Evolutionary conservation across 2,797 vertebrate species (phyloP), one percentile per base, ranked within the genome.

Genomic region (Tarsius wallacei): DNA sequence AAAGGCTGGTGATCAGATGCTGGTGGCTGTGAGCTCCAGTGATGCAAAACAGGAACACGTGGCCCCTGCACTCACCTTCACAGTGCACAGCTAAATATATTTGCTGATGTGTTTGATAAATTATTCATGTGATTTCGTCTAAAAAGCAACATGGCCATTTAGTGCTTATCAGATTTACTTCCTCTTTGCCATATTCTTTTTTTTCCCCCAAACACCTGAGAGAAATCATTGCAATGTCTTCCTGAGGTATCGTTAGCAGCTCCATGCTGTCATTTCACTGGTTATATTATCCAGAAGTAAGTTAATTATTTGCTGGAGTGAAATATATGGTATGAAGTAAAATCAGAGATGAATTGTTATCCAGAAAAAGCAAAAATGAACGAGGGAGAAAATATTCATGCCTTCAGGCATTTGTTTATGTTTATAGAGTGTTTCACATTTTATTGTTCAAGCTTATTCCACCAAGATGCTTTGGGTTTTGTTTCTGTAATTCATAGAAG

Each of bases 291-390:
- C 83, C 90, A 97, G 76, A 97, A 95, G 90, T 94, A 97, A 97
- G 76, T 96, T 98, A 98, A 98, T 98, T 98, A 98, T 96, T 97
- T 92, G 82, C 63, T 93, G 19, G 36, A 77, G 96, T 96, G 90
- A 95, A 98, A 98, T 91, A 84, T 96, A 96, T 94, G 28, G 11
- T 53, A 49, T 76, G 33, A 86, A 97, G 81, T 91, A 94, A 98
- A 98, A 42, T 70, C 78, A 93, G 2, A 17, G 24, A 59, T 73
- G 77, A 83, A 93, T 90, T 93, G 16, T 90, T 91, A 86, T 66
- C 49, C 8, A 51, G 63, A 94, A 42, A 94, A 96, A 96, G 61
- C 12, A 84, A 96, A 97, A 95, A 55, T 88, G 97, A 84, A 95
- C 2, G 5, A 93, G 47, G 93, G 57, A 94, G 59, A 98, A 97